phyloP scores from a whole-genome alignment of 1,140 invertebrate species.

The Conopomorpha cramerella region DNA sequence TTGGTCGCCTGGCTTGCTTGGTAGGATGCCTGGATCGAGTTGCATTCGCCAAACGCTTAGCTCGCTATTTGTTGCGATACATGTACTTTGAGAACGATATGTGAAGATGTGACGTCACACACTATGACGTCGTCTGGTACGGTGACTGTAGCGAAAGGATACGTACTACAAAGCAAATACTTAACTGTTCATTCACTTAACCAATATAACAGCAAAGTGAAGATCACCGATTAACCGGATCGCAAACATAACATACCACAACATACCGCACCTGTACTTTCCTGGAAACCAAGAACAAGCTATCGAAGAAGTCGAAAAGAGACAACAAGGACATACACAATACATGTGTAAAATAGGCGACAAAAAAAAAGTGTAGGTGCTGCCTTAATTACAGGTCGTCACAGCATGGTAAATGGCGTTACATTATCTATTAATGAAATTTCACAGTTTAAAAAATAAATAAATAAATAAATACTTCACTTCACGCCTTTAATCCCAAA shows the following conservation, averaged over 20 bases:
- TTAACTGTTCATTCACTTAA: constrained; percentile 3
- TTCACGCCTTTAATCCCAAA: too few relatives aligned
- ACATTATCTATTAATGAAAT: too few relatives aligned
- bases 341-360: too few relatives aligned
- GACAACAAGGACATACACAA: too few relatives aligned
- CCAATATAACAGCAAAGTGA: constrained; percentile 5
- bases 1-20: constrained; percentile 4
- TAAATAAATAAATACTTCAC: too few relatives aligned
- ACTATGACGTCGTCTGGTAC: constrained; percentile 2
- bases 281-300: background rate
- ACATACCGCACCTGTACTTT: background rate
- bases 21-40: too few relatives aligned
- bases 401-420: too few relatives aligned
- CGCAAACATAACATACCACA: background rate
- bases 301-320: background rate
- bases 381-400: too few relatives aligned
- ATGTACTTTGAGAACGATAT: constrained; percentile 3
- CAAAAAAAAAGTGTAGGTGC: too few relatives aligned
- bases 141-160: constrained; percentile 5
- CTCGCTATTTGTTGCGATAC: constrained; percentile 4
- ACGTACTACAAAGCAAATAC: constrained; percentile 3
- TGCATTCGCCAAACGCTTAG: too few relatives aligned
- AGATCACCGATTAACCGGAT: background rate
- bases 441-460: too few relatives aligned
- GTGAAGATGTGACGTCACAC: constrained; percentile 5